A percentile compares a stretch with the other conserved stretches of the same genome.
Conservation (phyloP, 2,797 vertebrate genomes). For the Gila robusta region DNA sequence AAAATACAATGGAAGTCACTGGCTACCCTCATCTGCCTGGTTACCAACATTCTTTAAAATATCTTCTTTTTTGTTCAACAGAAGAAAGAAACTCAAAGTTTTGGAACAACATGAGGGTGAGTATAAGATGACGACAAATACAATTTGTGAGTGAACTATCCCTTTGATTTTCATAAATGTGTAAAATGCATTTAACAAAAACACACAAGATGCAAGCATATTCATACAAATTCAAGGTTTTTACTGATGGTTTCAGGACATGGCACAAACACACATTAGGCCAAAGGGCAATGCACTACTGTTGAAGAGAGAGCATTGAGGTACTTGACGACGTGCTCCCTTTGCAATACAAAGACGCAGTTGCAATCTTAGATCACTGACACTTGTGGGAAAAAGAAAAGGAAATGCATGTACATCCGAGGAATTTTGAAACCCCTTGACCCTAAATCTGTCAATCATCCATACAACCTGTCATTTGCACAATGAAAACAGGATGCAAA, state of each 20-base stretch:
- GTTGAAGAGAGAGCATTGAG: not conserved
- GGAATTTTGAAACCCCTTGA: not conserved
- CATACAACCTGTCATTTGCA: not conserved
- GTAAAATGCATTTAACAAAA: not conserved
- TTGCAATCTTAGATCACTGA: not conserved
- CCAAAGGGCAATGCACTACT: not conserved
- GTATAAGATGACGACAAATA: no score
- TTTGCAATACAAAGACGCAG: not conserved
- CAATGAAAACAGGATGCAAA: not conserved
- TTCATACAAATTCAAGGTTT: constrained; percentile 15
- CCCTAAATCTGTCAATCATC: constrained; percentile 15
- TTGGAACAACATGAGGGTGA: no score
- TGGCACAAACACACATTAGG: not conserved
- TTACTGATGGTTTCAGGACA: constrained; percentile 21
- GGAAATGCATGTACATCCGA: not conserved
- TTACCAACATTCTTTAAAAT: no score
- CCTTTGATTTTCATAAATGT: not conserved
- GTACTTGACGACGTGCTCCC: not conserved
- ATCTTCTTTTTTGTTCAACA: no score
- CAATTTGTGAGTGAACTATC: no score
- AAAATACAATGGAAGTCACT: no score
- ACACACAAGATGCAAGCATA: not conserved
- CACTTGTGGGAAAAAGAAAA: not conserved
- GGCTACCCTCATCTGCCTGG: no score
- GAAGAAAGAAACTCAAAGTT: no score